Evolutionary conservation across 2,797 vertebrate genomes (phyloP), one percentile per base, ranked within the genome.

Genomic region (Oreonectes daqikongensis): DNA sequence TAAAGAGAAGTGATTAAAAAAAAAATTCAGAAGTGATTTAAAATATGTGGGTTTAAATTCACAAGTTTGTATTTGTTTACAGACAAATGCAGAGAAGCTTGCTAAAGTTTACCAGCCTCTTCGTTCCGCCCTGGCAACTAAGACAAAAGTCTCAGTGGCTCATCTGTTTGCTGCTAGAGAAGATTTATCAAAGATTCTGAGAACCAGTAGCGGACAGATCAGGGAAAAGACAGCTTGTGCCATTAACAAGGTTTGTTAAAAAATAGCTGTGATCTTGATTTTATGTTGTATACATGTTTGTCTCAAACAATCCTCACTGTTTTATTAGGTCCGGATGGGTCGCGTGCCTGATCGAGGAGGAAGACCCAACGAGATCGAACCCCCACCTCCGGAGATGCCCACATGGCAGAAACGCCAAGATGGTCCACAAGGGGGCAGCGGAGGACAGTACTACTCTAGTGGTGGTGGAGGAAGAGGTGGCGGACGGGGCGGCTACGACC

Each of bases 351-450:
- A 99, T 88, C 91, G 98, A 87, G 98, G 97, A 50, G 98, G 98
- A 10, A 93, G 97, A 78, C 97, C 97, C 20, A 97, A 96, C 75
- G 97, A 99, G 88, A 99, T 98, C 0, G 97, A 99, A 81, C 88
- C 97, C 0, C 97, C 97, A 0, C 97, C 97, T 82, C 97, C 97
- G 22, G 97, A 99, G 88, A 99, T 99, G 97, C 97, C 97, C 0
- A 95, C 95, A 0, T 99, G 97, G 97, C 97, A 99, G 89, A 98
- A 99, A 82, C 95, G 97, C 76, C 96, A 97, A 76, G 97, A 99
- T 75, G 94, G 91, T 53, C 93, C 93, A 0, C 95, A 94, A 35
- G 94, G 94, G 17, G 77, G 81, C 88, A 93, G 88, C 86, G 93
- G 74, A 53, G 96, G 93, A 74, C 90, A 86, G 70, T 87, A 90